Percentiles rank a stretch among this genome's conserved stretches.
phyloP scores from a whole-genome alignment of 53 echinoderm and acorn worm genomes.

The Holothuria leucospilota region DNA sequence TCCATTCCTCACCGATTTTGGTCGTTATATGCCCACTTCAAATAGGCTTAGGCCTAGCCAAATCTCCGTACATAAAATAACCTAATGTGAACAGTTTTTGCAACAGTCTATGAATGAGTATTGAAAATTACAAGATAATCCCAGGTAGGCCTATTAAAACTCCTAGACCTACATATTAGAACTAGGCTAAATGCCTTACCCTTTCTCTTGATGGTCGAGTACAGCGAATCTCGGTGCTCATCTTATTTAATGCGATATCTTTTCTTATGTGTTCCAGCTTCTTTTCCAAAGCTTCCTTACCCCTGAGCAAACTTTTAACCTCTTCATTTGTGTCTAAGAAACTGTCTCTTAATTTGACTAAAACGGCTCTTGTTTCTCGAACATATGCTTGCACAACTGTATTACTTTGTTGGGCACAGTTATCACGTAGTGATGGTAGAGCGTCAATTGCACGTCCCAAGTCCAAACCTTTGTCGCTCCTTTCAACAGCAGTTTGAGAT shows the following conservation, averaged over 20 bases:
- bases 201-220: conserved; percentile 94
- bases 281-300: conserved; percentile 97
- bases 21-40: no score
- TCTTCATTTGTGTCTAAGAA: conserved; percentile 99
- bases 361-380: conserved; percentile 88
- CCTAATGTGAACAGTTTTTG: no score
- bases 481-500: conserved; percentile 88
- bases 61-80: no score
- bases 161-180: no score
- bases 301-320: conserved; percentile 89
- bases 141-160: no score
- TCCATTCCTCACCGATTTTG: no score
- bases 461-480: conserved; percentile 89
- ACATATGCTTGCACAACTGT: conserved; percentile 93
- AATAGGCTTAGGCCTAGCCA: no score
- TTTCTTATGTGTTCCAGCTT: conserved; percentile 97
- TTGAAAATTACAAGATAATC: no score
- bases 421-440: conserved; percentile 92
- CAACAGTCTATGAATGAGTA: no score
- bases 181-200: conserved; percentile 64
- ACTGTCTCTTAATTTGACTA: conserved; percentile 93
- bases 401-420: conserved; percentile 99
- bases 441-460: conserved; percentile 92
- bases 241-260: conserved; percentile 95
- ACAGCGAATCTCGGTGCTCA: conserved; percentile 92